Conservation (phyloP, 2,888 invertebrate species). For the Osedax frankpressi region DNA sequence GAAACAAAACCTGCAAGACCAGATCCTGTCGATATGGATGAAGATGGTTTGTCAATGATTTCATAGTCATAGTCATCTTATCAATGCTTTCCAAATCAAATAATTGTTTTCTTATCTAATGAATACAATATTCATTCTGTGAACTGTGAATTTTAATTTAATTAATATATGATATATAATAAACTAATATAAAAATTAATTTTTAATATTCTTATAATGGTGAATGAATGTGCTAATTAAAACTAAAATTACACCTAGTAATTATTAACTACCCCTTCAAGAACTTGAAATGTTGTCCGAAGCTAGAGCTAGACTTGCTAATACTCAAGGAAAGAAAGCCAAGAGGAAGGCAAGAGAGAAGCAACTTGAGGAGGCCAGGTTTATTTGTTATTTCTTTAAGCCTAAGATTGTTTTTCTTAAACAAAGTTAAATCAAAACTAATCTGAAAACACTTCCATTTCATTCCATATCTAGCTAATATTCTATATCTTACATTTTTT, state of each 20-base stretch:
- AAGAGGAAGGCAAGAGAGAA: conserved; percentile 76
- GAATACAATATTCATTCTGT: too few relatives aligned
- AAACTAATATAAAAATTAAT: neutral
- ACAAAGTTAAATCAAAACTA: too few relatives aligned
- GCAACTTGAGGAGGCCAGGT: conserved; percentile 82
- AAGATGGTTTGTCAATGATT: conserved; percentile 91
- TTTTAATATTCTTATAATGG: neutral
- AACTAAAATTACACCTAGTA: neutral
- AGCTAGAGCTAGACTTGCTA: conserved; percentile 90
- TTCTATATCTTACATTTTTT: too few relatives aligned
- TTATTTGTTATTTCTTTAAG: too few relatives aligned
- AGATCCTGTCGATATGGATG: conserved; percentile 99
- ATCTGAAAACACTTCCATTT: too few relatives aligned
- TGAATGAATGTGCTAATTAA: neutral
- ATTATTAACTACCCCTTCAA: conserved; percentile 42
- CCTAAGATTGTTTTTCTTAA: too few relatives aligned
- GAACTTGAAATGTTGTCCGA: conserved; percentile 98
- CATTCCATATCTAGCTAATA: too few relatives aligned
- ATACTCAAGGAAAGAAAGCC: conserved; percentile 71
- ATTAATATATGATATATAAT: too few relatives aligned
- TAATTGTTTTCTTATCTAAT: too few relatives aligned
- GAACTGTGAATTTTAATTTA: too few relatives aligned
- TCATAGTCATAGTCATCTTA: too few relatives aligned
- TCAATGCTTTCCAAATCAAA: too few relatives aligned
- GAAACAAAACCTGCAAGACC: conserved; percentile 98